phyloP scores from a whole-genome alignment of 2,113 vertebrate species.

The Hippopotamus amphibius region DNA sequence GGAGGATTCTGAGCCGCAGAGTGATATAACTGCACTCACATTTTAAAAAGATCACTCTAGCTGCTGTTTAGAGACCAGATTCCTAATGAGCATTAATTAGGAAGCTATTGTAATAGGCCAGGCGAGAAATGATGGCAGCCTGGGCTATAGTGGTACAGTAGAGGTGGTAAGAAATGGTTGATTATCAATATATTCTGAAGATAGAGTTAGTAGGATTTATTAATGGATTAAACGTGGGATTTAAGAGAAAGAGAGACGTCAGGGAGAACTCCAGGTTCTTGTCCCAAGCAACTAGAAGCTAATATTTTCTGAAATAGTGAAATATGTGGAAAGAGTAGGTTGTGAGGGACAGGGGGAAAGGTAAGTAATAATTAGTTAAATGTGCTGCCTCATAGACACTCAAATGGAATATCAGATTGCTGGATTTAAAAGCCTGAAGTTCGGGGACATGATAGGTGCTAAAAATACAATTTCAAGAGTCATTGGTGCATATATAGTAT shows the following conservation, averaged over 20 bases:
- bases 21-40: not conserved
- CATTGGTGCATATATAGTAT: not conserved
- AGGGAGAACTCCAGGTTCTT: not conserved
- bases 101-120: not conserved
- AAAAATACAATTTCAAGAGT: slow-evolving; percentile 40
- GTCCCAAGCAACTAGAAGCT: not conserved
- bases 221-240: not conserved
- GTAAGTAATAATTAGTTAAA: slow-evolving; percentile 25
- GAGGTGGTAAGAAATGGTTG: not conserved
- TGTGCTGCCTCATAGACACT: not conserved
- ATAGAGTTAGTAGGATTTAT: not conserved
- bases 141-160: not conserved
- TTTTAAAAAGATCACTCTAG: not conserved
- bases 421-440: not conserved
- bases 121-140: not conserved
- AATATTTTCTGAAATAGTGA: not conserved
- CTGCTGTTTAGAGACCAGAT: not conserved
- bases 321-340: not conserved
- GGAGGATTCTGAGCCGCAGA: not conserved
- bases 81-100: not conserved
- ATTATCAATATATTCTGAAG: not conserved
- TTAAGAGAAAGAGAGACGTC: not conserved
- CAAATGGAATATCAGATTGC: not conserved
- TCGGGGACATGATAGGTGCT: not conserved
- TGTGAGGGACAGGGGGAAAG: not conserved